A percentile compares a stretch with the other conserved stretches of the same genome.
These are phyloP conservation scores for Catamblyrhynchus diadema DNA, from an alignment of 2,797 vertebrate genomes.

Conservation along the genomic window DNA sequence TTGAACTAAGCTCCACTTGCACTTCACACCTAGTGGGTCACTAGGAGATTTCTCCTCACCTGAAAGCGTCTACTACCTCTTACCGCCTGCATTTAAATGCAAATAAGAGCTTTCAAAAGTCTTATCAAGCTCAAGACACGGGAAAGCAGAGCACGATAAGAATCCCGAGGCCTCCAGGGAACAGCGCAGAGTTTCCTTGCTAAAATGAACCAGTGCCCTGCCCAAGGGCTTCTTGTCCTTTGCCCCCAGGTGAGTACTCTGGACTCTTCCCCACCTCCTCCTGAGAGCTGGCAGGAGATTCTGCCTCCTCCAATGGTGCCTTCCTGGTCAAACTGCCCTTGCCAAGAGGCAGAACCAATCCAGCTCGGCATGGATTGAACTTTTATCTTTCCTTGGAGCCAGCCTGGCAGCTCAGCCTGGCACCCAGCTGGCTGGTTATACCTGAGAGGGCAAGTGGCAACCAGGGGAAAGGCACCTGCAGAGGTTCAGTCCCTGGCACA, in stretches of 20 bases:
- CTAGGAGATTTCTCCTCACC: background rate
- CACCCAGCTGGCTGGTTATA: background rate
- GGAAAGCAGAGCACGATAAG: background rate
- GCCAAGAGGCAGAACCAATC: background rate
- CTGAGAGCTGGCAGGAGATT: background rate
- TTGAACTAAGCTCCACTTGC: background rate
- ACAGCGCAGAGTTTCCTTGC: fast-evolving
- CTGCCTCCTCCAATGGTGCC: fast-evolving
- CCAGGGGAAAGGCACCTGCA: background rate
- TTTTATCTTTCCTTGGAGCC: background rate
- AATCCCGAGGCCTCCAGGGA: background rate
- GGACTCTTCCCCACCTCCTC: background rate
- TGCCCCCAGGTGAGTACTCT: background rate
- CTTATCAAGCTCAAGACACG: background rate
- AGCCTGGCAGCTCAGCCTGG: background rate
- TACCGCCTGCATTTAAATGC: background rate
- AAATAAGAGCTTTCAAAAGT: background rate
- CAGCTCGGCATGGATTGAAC: background rate
- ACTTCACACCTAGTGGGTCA: background rate
- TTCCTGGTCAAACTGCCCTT: background rate
- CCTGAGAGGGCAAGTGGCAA: background rate
- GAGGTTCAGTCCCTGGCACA: background rate
- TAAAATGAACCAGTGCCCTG: background rate
- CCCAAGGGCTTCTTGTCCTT: background rate
- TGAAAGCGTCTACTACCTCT: background rate